These are phyloP conservation scores for Verasper variegatus DNA, from an alignment of 2,113 vertebrate genomes.

Conservation along the genomic window DNA sequence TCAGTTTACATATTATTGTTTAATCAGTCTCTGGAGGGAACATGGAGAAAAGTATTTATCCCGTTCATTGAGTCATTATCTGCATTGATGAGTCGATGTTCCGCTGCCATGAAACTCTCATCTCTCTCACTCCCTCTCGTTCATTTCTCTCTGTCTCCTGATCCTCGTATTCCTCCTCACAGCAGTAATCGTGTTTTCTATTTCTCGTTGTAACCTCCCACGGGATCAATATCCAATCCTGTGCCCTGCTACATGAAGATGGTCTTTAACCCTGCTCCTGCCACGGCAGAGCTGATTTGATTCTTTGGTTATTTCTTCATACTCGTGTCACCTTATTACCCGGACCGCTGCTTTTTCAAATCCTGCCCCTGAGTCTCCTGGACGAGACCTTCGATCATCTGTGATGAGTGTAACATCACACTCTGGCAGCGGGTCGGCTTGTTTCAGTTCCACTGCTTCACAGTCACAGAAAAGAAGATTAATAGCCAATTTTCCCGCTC, in stretches of 20 bases:
- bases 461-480: constrained; percentile 1
- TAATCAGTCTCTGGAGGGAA: no score
- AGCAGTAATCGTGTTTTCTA: constrained; percentile 26
- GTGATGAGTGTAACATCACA: not conserved
- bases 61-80: no score
- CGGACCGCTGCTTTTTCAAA: constrained; percentile 4
- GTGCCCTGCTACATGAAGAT: not conserved
- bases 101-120: no score
- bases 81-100: no score
- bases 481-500: not conserved
- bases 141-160: not conserved
- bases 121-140: not conserved
- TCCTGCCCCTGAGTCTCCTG: not conserved
- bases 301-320: not conserved
- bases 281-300: constrained; percentile 9
- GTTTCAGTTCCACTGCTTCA: not conserved
- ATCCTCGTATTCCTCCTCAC: constrained; percentile 4
- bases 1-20: no score
- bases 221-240: constrained; percentile 67
- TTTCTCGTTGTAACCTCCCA: constrained; percentile 19
- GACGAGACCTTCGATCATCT: not conserved
- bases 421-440: not conserved
- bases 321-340: not conserved
- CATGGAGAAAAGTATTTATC: no score
- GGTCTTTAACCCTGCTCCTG: constrained; percentile 12